Conservation (phyloP, 2,888 invertebrate species). For the Linyphia triangularis region DNA sequence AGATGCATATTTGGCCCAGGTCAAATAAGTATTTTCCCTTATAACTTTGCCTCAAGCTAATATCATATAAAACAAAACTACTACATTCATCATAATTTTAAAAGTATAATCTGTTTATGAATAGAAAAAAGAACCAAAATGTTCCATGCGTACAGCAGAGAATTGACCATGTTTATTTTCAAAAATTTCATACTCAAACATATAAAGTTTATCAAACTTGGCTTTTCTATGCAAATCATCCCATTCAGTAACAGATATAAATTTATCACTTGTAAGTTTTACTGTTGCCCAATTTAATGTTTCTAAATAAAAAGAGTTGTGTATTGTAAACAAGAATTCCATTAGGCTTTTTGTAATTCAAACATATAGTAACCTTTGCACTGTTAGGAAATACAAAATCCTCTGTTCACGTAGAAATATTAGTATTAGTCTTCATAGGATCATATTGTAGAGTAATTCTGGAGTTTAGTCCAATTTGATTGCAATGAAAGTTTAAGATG, state of each 20-base stretch:
- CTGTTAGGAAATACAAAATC: background rate
- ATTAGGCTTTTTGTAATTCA: slow-evolving; percentile 13
- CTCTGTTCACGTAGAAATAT: background rate
- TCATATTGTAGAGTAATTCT: background rate
- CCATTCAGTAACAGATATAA: background rate
- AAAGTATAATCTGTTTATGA: too few species aligned
- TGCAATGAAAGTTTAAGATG: background rate
- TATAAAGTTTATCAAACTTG: too few species aligned
- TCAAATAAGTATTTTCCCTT: too few species aligned
- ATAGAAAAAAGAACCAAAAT: too few species aligned
- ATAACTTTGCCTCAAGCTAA: too few species aligned
- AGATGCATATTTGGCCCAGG: too few species aligned
- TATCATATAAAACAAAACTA: too few species aligned
- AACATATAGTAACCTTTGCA: background rate
- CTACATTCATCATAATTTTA: too few species aligned
- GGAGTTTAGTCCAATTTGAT: slow-evolving; percentile 5
- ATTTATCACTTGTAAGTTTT: background rate
- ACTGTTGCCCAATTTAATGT: background rate
- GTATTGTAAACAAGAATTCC: background rate
- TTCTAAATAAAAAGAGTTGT: background rate
- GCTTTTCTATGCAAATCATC: too few species aligned
- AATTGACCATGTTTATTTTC: too few species aligned
- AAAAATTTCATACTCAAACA: too few species aligned
- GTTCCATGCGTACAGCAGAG: too few species aligned
- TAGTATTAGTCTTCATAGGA: background rate